Percentiles rank a stretch among this genome's conserved stretches.
phyloP scores from a whole-genome alignment of 2,888 invertebrate genomes.

The Oscheius sp. region DNA sequence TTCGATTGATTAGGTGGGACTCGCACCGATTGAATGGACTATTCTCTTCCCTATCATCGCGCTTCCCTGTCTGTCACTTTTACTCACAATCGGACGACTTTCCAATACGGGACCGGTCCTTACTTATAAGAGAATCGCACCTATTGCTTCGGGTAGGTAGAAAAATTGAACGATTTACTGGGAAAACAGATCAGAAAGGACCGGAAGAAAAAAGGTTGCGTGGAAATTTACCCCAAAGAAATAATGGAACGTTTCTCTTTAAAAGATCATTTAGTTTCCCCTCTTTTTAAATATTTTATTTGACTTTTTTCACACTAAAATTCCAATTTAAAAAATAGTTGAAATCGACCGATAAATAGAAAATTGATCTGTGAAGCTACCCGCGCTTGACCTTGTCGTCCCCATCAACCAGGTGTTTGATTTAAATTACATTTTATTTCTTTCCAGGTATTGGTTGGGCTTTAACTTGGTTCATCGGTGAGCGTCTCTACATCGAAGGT shows the following conservation, averaged over 20 bases:
- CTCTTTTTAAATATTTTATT: background rate
- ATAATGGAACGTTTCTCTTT: no score
- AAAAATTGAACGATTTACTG: background rate
- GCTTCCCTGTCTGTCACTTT: conserved; percentile 48
- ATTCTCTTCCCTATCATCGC: conserved; percentile 52
- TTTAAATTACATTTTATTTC: no score
- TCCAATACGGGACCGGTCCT: conserved; percentile 43
- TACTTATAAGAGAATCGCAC: conserved; percentile 50
- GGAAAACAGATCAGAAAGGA: background rate
- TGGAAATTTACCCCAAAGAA: no score
- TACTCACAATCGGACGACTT: conserved; percentile 45
- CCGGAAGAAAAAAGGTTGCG: background rate
- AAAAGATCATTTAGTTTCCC: no score
- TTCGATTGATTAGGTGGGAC: conserved; percentile 4
- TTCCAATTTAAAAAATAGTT: no score
- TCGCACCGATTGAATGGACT: conserved; percentile 38
- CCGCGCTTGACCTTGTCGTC: background rate
- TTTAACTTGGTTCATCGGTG: conserved; percentile 50
- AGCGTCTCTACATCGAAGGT: conserved; percentile 45
- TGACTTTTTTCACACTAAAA: no score
- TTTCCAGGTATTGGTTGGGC: conserved; percentile 55
- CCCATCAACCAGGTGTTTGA: no score
- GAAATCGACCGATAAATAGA: background rate
- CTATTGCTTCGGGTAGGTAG: conserved; percentile 55
- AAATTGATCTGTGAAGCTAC: background rate